Conservation (phyloP, 2,888 invertebrate species). For the Invenusta paracnida region DNA sequence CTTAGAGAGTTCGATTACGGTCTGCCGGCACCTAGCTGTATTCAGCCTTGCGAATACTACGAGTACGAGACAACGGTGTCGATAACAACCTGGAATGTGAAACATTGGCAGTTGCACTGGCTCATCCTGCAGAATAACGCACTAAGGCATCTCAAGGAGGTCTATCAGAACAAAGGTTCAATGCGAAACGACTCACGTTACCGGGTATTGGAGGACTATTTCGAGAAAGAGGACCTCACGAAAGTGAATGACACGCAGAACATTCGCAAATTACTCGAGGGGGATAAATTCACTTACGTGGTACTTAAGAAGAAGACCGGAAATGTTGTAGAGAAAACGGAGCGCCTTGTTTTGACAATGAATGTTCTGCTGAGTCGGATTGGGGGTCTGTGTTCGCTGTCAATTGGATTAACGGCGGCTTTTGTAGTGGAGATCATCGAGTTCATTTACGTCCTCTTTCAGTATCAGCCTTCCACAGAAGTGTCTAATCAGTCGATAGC, state of each 20-base stretch:
- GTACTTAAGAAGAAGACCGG: conserved; percentile 40
- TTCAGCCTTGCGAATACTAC: not conserved
- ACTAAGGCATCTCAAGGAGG: not conserved
- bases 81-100: conserved; percentile 38
- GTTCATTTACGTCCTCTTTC: conserved; percentile 38
- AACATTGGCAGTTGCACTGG: conserved; percentile 39
- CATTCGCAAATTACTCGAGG: no score
- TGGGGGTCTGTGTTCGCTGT: conserved; percentile 42
- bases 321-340: conserved; percentile 32
- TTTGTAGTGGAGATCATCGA: conserved; percentile 44
- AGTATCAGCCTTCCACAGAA: no score
- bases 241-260: not conserved
- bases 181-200: not conserved
- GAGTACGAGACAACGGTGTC: conserved; percentile 24
- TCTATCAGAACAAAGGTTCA: not conserved
- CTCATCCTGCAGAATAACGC: no score
- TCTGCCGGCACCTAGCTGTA: no score
- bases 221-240: no score
- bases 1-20: not conserved
- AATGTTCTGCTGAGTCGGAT: conserved; percentile 41
- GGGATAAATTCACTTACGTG: conserved; percentile 43
- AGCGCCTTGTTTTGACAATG: conserved; percentile 40
- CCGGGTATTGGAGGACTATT: not conserved
- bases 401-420: conserved; percentile 41
- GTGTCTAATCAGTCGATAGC: no score